Base-by-base conservation (phyloP, 2,797 vertebrate species). In the Microtus obscurus region DNA sequence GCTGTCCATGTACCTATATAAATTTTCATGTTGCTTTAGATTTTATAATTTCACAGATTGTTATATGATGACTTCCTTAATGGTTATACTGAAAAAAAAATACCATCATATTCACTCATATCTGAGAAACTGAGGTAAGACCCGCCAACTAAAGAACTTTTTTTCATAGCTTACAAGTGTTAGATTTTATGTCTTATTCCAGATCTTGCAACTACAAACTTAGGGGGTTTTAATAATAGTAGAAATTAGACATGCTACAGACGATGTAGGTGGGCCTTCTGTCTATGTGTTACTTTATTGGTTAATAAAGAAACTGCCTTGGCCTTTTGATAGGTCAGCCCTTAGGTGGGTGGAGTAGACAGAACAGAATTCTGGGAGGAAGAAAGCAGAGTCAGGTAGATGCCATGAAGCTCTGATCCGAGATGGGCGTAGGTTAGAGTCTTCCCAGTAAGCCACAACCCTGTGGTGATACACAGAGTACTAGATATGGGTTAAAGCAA, bases 131-230 rank as follows among this genome's bases (percentile, higher is more conserved):
- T 81, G 34, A 93, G 23, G 6, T 25, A 6, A 63, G 73, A 34
- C 8, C 27, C 76, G 69, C 71, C 14, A 76, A 3, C 40, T 48
- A 95, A 74, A 59, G 74, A 92, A 74, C 48, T 79, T 85, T 12
- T 53, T 76, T 69, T 48, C 37, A 79, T 2, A 83, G 3, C 19
- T 34, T 91, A 31, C 0, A 69, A 83, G 14, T 71, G 12, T 74
- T 92, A 78, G 7, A 89, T 67, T 95, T 78, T 51, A 45, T 56
- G 80, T 6, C 34, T 80, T 89, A 90, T 81, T 81, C 4, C 27
- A 94, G 21, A 1, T 76, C 73, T 73, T 69, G 78, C 34, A 94
- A 83, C 14, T 87, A 80, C 0, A 82, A 31, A 76, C 73, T 96
- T 88, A 93, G n/a, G 45, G 17, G 63, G 74, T 71, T 88, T 71